Evolutionary conservation across 2,888 invertebrate genomes (phyloP).

Genomic region (Mesochorus sp.): DNA sequence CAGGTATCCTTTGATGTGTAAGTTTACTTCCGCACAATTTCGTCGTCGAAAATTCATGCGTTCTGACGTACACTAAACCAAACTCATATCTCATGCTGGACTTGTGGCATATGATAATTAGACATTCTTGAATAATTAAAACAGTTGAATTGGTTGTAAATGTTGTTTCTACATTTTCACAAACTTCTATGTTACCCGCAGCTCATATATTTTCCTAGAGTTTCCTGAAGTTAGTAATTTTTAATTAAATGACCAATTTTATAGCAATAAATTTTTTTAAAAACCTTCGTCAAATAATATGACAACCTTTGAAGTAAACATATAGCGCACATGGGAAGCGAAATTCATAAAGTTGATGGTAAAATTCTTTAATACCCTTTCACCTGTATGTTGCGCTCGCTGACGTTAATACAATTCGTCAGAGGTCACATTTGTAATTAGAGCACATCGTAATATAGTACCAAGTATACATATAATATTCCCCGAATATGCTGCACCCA

Average conservation of each 20-base stretch:
- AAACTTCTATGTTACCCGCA: neutral
- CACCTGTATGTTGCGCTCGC: neutral
- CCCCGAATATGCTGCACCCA: neutral
- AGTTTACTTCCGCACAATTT: constrained; percentile 42
- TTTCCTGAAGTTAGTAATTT: neutral
- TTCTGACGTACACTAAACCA: neutral
- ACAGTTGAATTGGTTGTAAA: neutral
- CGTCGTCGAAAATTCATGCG: constrained; percentile 33
- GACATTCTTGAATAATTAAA: too few relatives aligned
- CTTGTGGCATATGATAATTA: neutral
- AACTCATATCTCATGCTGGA: constrained; percentile 4
- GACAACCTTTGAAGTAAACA: constrained; percentile 10
- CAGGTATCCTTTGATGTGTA: constrained; percentile 31
- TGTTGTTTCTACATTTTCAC: neutral
- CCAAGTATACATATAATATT: constrained; percentile 15
- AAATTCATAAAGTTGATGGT: constrained; percentile 21
- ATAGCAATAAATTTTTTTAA: neutral
- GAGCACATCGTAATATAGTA: constrained; percentile 16
- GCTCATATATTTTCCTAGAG: neutral
- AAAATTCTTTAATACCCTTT: constrained; percentile 16
- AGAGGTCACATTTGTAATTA: constrained; percentile 45
- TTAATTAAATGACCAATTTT: neutral
- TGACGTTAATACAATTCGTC: constrained; percentile 42
- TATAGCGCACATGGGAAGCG: neutral
- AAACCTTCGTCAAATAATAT: neutral